These are phyloP conservation scores for Aleiodes leptofemur DNA, from an alignment of 2,888 invertebrate genomes.

Conservation along the genomic window DNA sequence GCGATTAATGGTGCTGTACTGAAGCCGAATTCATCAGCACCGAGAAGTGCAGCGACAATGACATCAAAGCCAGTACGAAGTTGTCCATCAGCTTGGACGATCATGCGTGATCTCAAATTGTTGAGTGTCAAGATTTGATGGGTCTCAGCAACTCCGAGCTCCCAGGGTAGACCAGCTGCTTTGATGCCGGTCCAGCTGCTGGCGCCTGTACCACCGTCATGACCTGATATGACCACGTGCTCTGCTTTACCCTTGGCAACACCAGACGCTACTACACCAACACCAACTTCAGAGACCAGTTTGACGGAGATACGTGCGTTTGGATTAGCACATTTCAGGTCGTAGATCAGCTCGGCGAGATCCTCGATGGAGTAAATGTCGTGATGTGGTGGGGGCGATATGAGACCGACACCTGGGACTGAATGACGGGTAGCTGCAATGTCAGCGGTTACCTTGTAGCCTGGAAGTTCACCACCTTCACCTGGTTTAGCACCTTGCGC, in stretches of 20 bases:
- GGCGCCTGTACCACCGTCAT: conserved; percentile 99
- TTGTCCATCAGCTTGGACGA: conserved; percentile 97
- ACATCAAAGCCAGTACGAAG: conserved; percentile 97
- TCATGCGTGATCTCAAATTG: conserved; percentile 93
- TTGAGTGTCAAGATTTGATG: conserved; percentile 97
- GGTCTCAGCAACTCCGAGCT: conserved; percentile 97
- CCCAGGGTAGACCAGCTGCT: conserved; percentile 98
- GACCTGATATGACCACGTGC: conserved; percentile 98
- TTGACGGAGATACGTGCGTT: conserved; percentile 97
- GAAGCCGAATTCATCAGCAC: conserved; percentile 99
- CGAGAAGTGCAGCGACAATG: conserved; percentile 94
- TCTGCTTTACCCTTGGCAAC: conserved; percentile 99
- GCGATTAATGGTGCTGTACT: conserved; percentile 98
- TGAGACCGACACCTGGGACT: conserved; percentile 96
- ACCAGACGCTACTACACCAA: conserved; percentile 99
- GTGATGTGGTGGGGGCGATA: conserved; percentile 99
- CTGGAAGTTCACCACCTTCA: conserved; percentile 98
- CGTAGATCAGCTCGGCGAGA: conserved; percentile 97
- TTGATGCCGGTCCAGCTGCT: conserved; percentile 99
- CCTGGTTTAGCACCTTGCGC: conserved; percentile 99
- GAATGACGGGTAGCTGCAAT: conserved; percentile 97
- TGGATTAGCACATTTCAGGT: conserved; percentile 98
- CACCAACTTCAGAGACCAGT: conserved; percentile 98
- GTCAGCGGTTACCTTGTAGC: conserved; percentile 88
- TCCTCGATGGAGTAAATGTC: conserved; percentile 99